These are phyloP conservation scores for Alouatta palliata DNA, from an alignment of 2,113 vertebrate genomes.

Conservation along the genomic window DNA sequence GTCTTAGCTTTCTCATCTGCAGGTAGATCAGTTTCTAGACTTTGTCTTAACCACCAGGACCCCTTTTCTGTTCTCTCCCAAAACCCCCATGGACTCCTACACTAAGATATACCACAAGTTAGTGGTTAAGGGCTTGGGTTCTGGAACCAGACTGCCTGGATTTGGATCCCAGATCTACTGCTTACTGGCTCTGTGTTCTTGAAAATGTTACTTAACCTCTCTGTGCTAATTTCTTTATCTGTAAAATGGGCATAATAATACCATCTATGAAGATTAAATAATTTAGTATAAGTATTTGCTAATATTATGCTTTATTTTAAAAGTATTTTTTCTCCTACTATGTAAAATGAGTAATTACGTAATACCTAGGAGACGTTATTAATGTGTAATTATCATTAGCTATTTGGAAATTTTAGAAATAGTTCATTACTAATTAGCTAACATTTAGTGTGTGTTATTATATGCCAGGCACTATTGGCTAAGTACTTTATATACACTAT, in stretches of 20 bases:
- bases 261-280: neutral
- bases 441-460: neutral
- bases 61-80: neutral
- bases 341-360: neutral
- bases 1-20: neutral
- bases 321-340: neutral
- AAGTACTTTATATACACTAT: neutral
- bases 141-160: neutral
- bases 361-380: neutral
- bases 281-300: neutral
- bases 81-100: neutral
- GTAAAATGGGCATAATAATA: neutral
- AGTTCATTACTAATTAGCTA: neutral
- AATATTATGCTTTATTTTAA: neutral
- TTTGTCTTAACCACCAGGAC: neutral
- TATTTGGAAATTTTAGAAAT: neutral
- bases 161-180: neutral
- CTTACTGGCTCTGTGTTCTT: neutral
- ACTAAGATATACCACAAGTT: neutral
- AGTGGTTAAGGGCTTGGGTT: neutral
- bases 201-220: neutral
- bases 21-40: neutral
- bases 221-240: neutral
- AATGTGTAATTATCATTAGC: neutral
- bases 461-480: neutral